Conservation (phyloP, 2,888 invertebrate genomes). For the Tetragnatha montana region DNA sequence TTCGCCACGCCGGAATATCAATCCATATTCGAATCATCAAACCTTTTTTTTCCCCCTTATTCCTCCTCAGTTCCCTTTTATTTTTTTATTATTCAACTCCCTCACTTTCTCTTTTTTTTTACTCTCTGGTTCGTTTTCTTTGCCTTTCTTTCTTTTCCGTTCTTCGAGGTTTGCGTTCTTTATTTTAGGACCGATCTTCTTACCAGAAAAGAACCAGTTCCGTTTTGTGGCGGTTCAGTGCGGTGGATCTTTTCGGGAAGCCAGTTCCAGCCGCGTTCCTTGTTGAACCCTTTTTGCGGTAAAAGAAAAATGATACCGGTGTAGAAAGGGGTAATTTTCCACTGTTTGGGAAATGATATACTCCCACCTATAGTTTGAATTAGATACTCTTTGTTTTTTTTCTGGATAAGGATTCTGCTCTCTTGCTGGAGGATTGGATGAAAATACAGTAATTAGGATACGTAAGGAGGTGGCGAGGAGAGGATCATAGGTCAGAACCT, state of each 20-base stretch:
- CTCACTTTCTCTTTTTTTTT: constrained; percentile 12
- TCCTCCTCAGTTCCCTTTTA: not conserved
- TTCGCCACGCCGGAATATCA: constrained; percentile 22
- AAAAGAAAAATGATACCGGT: not conserved
- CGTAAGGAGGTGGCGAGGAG: not conserved
- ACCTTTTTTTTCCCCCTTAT: not conserved
- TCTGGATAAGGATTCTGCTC: not conserved
- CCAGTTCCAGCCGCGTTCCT: not conserved
- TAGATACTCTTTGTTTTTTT: not conserved
- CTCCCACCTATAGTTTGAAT: not conserved
- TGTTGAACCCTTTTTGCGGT: not conserved
- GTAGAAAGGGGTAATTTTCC: not conserved
- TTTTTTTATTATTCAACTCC: not conserved
- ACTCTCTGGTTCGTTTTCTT: too few relatives aligned
- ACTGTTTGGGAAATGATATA: not conserved
- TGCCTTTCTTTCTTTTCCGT: constrained; percentile 1
- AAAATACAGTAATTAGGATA: not conserved
- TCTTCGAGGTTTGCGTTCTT: constrained; percentile 25
- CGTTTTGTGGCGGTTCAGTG: too few relatives aligned
- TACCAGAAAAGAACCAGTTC: constrained; percentile 11
- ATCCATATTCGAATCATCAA: not conserved
- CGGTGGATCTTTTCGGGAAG: not conserved
- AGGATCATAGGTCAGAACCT: not conserved
- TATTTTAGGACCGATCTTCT: constrained; percentile 8
- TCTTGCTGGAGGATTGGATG: not conserved